Base-by-base conservation (phyloP, 2,113 vertebrate species). In the Corythoichthys haematopterus region DNA sequence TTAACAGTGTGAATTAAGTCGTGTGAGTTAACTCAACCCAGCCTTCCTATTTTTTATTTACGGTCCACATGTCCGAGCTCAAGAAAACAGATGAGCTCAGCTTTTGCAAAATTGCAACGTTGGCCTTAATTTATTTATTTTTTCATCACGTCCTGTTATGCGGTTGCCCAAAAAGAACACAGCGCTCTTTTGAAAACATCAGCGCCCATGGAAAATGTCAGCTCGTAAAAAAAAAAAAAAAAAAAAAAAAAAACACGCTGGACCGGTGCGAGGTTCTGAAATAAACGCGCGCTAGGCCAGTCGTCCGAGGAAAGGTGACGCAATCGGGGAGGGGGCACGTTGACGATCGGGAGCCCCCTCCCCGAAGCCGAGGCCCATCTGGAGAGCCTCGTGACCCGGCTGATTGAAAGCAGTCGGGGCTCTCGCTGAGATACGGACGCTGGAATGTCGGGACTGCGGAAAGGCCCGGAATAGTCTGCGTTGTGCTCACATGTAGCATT, bases 391-490 rank as follows among this genome's bases (percentile, higher is more conserved):
- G 83, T 91, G 91, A 92, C 88, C 91, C 83, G 65, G 37, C 85
- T 90, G 88, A 92, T 91, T 91, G 86, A 88, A 92, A 90, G 86
- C 89, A 91, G 87, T 91, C 82, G 86, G 81, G 82, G 75, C 85
- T 77, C 68, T 78, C 68, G 51, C 88, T 88, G 88, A 88, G 88
- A 91, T 88, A 88, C 56, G 76, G 75, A 72, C 84, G 77, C 83
- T 78, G 88, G 91, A 92, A 92, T 91, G 91, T 75, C 37, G 86
- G 62, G 84, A 87, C 79, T 77, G 72, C 68, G 81, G 84, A 83
- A 85, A 83, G 74, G 77, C 77, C 80, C 64, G 40, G 78, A 85
- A 80, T 74, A 75, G n/a, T 78, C 75, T 64, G 78, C 38, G 83
- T 72, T 65, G 38, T 4, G 11, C 38, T 20, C 6, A 11, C 40